Base-by-base conservation (phyloP, 2,888 invertebrate genomes). In the Cephus sareptanus region DNA sequence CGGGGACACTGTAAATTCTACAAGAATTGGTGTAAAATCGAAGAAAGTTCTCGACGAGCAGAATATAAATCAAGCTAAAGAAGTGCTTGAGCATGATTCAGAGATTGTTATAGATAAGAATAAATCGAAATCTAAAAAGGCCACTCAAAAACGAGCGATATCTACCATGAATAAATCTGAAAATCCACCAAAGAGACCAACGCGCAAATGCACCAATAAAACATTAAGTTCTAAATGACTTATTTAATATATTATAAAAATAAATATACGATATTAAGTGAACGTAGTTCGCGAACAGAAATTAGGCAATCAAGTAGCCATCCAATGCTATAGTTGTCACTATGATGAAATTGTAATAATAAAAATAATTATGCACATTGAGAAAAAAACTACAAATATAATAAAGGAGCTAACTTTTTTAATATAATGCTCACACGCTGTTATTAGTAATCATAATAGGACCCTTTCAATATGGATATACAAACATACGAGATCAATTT, bases 151-250 rank as follows among this genome's bases (percentile, higher is more conserved):
- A 6, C 23, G 56, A 56, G 9, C 2, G 6, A 56, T 23, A 56
- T 56, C 56, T 15, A 9, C 1, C 56, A 56, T 23, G 56, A 81
- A 82, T 12, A 80, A 82, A 73, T 13, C 69, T 15, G 77, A 73
- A 69, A 81, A 82, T 77, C 83, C 83, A 23, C 83, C 85, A 13
- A 84, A 82, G 76, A 77, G 85, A 75, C 86, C 86, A 6, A 78
- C 84, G 4, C 81, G 85, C 11, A 83, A 82, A 56, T 81, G 84
- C 34, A 56, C 56, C 23, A 56, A 56, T 56, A 56, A 56, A 56
- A 23, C 23, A 23, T 56, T 2, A 23, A 56, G 23, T 56, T 56
- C 56, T 23, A 9, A 56, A 56, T 23, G 40, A 40, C 23, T 6
- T 23, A 40, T 56, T 56, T 56, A 23, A 56, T 56, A 56, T 56